A percentile compares a stretch with the other conserved stretches of the same genome.
Conservation (phyloP, 2,888 invertebrate species). For the Ellobium chinense region DNA sequence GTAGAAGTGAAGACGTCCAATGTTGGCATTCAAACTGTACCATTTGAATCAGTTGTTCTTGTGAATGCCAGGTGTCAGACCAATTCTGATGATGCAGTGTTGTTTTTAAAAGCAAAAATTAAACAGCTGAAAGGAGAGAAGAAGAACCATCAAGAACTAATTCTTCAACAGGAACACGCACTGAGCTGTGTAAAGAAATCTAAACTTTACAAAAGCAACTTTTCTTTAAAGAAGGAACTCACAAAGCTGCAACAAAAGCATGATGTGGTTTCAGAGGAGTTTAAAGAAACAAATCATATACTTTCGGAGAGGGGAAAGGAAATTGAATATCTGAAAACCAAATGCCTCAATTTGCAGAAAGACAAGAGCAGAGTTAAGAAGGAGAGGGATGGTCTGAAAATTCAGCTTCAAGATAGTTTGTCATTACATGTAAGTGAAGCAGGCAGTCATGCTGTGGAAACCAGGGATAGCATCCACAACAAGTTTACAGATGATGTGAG, state of each 20-base stretch:
- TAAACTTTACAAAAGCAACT: constrained; percentile 44
- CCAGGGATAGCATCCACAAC: background rate
- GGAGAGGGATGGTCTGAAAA: background rate
- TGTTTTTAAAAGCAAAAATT: constrained; percentile 43
- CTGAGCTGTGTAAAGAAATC: constrained; percentile 47
- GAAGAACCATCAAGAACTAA: background rate
- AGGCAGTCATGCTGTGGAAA: background rate
- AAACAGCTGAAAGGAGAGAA: constrained; percentile 6
- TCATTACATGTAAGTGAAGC: background rate
- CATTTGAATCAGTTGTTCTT: no score
- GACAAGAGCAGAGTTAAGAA: background rate
- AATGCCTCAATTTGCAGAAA: background rate
- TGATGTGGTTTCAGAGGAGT: background rate
- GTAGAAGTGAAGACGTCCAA: no score
- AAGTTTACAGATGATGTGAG: background rate
- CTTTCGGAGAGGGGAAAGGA: background rate
- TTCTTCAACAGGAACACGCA: constrained; percentile 30
- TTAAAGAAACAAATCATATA: background rate
- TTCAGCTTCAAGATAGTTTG: background rate
- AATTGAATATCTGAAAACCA: background rate
- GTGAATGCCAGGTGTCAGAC: no score
- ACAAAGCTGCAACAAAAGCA: background rate
- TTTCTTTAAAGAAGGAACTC: background rate
- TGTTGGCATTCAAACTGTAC: no score
- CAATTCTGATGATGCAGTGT: constrained; percentile 11